phyloP scores from a whole-genome alignment of 2,113 vertebrate species.

The Alouatta palliata region DNA sequence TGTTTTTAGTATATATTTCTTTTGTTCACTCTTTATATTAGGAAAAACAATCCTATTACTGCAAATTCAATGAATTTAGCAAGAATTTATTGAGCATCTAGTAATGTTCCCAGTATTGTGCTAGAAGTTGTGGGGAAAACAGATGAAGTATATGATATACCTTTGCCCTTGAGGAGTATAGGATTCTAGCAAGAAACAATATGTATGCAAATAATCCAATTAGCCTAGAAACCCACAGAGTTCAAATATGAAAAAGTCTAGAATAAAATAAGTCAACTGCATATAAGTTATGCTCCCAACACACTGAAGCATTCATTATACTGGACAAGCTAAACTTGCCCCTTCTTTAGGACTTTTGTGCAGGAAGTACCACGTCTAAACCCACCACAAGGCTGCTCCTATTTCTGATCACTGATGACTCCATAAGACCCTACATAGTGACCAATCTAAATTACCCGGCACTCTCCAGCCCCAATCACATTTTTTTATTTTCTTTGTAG shows the following conservation, averaged over 20 bases:
- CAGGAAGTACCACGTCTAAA: not conserved
- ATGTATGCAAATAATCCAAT: slow-evolving; percentile 78
- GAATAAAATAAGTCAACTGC: slow-evolving; percentile 66
- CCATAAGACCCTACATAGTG: not conserved
- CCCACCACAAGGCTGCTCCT: not conserved
- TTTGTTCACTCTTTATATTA: slow-evolving; percentile 38
- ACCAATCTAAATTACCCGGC: not conserved
- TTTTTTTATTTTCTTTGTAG: not conserved
- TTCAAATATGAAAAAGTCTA: slow-evolving; percentile 51
- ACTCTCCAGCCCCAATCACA: not conserved
- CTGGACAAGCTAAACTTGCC: not conserved
- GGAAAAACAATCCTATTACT: slow-evolving; percentile 58
- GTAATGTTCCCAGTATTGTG: slow-evolving; percentile 37
- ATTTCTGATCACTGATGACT: not conserved
- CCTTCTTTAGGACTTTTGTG: slow-evolving; percentile 16
- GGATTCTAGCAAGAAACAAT: slow-evolving; percentile 67
- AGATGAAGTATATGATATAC: slow-evolving; percentile 43
- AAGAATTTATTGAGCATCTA: slow-evolving; percentile 72
- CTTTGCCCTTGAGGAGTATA: slow-evolving; percentile 56
- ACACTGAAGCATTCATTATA: not conserved
- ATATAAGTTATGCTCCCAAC: slow-evolving; percentile 50
- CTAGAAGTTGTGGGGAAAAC: slow-evolving; percentile 4
- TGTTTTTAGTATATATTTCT: slow-evolving; percentile 2
- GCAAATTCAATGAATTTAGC: slow-evolving; percentile 59
- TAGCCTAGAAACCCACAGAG: slow-evolving; percentile 69